Evolutionary conservation across 2,888 invertebrate genomes (phyloP), one percentile per base, ranked within the genome.

Genomic region (Melanotus villosus): DNA sequence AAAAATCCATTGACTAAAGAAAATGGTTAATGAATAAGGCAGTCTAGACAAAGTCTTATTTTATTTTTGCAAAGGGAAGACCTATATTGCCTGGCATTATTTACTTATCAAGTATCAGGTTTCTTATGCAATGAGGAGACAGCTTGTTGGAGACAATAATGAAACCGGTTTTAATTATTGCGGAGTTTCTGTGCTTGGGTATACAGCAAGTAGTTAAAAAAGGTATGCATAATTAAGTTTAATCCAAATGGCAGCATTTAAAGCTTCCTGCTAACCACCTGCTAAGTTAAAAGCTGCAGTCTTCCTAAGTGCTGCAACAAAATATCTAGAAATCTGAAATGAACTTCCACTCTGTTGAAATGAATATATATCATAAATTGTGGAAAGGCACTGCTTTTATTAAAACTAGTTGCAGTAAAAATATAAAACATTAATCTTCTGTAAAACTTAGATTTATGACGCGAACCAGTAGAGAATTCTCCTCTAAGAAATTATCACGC

Each of bases 51-150:
- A 68, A 50, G 62, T 68, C 63, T 68, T 68, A 63, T 68, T 68
- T 68, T 68, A 62, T 63, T 68, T 68, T 62, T 68, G 62, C 63
- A 63, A 68, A 68, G 63, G 43, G 68, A 68, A 68, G 68, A 68
- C 68, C 68, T 68, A 68, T 56, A 68, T 68, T 68, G 63, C 68
- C 68, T 68, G 68, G 68, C 68, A 68, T 68, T 68, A 68, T 68
- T 62, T 68, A 68, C 68, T 62, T 68, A 68, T 68, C 68, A 68
- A 68, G 68, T 68, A 68, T 68, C 56, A 36, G 56, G 68, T 68
- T 68, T 57, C 68, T 56, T 68, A 67, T 62, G 63, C 45, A 68
- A 54, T 57, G 57, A 68, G 32, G 57, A 68, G 68, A 63, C 68
- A 63, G 68, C 63, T 63, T 30, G 68, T 68, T 68, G 62, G 57